Base-by-base conservation (phyloP, 2,888 invertebrate species). In the Cosmopolites sordidus region DNA sequence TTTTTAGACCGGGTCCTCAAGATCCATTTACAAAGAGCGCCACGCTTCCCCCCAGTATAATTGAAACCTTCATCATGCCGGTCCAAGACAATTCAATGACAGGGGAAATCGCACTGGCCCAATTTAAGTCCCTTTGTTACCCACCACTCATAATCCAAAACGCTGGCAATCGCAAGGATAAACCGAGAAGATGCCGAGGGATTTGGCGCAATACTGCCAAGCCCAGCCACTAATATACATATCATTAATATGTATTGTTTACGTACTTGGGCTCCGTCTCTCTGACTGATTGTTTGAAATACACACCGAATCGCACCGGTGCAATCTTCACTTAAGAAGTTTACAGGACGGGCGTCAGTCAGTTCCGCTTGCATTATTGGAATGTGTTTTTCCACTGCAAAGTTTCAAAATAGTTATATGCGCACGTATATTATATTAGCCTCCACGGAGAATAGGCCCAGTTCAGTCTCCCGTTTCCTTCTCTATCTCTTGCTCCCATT, bases 161-260 rank as follows among this genome's bases (percentile, higher is more conserved):
- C 8, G 40, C 27, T 39, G 22, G 17, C 16, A 38, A 27, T 38
- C 17, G 14, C 27, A 16, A 14, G 45, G 29, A 51, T 41, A 40
- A 37, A 51, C 33, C 33, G 33, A 11, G 40, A 42, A 45, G 50
- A 17, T 45, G 40, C 45, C 27, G 16, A 30, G 52, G 47, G 43
- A 39, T 43, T 52, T 41, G 39, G 45, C 17, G 54, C 46, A 50
- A 39, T 42, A 46, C 33, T 41, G 37, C 42, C 43, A 17, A 9
- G 33, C 33, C 33, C 43, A 39, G 16, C 39, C 5, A 40, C 50
- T 49, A 45, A 50, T 50, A 45, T 54, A 38, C 54, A 54, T 54
- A 50, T 8, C 43, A 54, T 54, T 54, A 54, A 54, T 54, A 54
- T 54, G 50, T 50, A 54, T 54, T 54, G 50, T 50, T 50, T 54